phyloP scores from a whole-genome alignment of 2,113 vertebrate genomes.

The Sphyrna mokarran region DNA sequence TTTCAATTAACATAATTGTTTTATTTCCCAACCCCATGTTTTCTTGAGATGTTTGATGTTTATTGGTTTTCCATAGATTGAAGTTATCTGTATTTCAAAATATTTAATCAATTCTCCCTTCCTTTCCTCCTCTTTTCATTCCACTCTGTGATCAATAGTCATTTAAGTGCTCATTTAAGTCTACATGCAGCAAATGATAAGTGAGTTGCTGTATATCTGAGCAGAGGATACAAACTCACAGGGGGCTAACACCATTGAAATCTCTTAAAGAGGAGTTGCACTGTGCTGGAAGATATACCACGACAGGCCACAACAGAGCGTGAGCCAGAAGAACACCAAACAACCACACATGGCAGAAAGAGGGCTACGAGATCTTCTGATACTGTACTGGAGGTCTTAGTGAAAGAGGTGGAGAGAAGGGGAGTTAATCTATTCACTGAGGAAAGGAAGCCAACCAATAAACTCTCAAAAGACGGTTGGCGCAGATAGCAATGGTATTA shows the following conservation, averaged over 20 bases:
- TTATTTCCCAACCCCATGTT: neutral
- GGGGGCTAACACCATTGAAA: neutral
- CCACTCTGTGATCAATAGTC: neutral
- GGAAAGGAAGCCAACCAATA: neutral
- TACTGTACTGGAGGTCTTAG: neutral
- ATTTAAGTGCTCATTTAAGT: neutral
- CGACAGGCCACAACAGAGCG: neutral
- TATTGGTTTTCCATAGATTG: neutral
- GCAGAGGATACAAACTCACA: neutral
- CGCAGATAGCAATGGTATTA: neutral
- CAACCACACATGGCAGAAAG: neutral
- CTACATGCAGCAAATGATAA: neutral
- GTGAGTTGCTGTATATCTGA: neutral
- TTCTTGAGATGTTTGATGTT: neutral
- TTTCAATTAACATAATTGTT: neutral
- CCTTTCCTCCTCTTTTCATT: neutral
- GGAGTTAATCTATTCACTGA: neutral
- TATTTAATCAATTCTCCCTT: neutral
- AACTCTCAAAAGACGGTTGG: no score
- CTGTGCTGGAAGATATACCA: neutral
- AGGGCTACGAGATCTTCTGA: neutral
- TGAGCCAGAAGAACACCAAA: neutral
- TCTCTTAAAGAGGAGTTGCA: neutral
- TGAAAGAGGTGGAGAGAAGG: neutral
- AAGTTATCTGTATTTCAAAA: neutral